Percentiles rank a stretch among this genome's conserved stretches.
Evolutionary conservation across 2,113 vertebrate genomes (phyloP).

Genomic region (Delphinapterus leucas): DNA sequence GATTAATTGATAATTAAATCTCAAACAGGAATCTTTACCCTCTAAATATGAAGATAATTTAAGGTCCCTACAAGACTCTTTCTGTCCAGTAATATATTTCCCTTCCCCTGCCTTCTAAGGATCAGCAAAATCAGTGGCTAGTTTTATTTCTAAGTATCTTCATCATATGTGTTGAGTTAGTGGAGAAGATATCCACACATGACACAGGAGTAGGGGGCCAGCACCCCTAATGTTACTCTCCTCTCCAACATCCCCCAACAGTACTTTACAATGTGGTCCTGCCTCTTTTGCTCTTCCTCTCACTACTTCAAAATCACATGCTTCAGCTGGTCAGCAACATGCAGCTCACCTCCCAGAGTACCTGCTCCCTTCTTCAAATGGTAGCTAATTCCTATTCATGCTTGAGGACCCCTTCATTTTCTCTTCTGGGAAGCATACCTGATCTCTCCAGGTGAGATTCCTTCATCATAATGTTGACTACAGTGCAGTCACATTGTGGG

Average conservation of each 20-base stretch:
- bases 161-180: background rate
- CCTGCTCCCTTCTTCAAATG: background rate
- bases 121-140: background rate
- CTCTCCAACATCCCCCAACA: background rate
- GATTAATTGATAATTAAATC: conserved; percentile 61
- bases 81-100: background rate
- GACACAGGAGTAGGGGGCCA: background rate
- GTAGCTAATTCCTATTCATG: background rate
- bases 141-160: background rate
- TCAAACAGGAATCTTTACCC: conserved; percentile 10
- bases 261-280: background rate
- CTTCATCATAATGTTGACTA: background rate
- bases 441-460: too few relatives aligned
- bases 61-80: background rate
- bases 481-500: background rate
- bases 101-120: background rate
- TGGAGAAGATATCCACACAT: background rate
- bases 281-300: background rate
- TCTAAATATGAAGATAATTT: conserved; percentile 36
- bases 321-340: background rate
- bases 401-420: background rate
- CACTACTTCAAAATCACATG: background rate
- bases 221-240: background rate
- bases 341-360: background rate
- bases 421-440: background rate